phyloP scores from a whole-genome alignment of 2,797 vertebrate genomes.

The Chelon labrosus region DNA sequence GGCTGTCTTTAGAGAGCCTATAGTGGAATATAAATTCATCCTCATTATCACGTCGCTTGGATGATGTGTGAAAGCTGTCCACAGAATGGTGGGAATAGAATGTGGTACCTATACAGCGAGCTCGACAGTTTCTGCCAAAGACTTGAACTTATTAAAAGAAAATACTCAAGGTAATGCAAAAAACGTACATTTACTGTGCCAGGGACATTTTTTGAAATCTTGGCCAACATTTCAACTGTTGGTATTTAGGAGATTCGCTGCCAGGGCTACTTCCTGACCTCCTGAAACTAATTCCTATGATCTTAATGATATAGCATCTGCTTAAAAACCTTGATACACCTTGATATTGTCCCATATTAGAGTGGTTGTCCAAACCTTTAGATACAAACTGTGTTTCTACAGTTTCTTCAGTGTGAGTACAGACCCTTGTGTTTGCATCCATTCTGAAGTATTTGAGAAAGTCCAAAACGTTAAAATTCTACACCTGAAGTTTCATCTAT shows the following conservation, averaged over 20 bases:
- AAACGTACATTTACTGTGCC: neutral
- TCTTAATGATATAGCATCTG: neutral
- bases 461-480: neutral
- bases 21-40: conserved; percentile 34
- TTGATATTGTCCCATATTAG: neutral
- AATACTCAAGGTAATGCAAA: conserved; percentile 8
- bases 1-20: conserved; percentile 21
- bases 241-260: neutral
- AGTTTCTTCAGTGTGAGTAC: neutral
- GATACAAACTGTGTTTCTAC: neutral
- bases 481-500: neutral
- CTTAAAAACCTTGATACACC: neutral
- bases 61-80: conserved; percentile 35
- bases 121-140: conserved; percentile 8
- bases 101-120: neutral
- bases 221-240: neutral
- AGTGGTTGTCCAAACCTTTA: neutral
- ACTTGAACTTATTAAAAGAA: conserved; percentile 23
- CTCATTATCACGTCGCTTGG: conserved; percentile 42
- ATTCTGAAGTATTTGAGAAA: neutral
- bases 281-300: neutral
- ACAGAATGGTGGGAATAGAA: conserved; percentile 23
- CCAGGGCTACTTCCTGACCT: neutral
- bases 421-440: neutral
- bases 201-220: neutral